Evolutionary conservation across 2,888 invertebrate genomes (phyloP), one percentile per base, ranked within the genome.

Genomic region (Drosophila mulleri): DNA sequence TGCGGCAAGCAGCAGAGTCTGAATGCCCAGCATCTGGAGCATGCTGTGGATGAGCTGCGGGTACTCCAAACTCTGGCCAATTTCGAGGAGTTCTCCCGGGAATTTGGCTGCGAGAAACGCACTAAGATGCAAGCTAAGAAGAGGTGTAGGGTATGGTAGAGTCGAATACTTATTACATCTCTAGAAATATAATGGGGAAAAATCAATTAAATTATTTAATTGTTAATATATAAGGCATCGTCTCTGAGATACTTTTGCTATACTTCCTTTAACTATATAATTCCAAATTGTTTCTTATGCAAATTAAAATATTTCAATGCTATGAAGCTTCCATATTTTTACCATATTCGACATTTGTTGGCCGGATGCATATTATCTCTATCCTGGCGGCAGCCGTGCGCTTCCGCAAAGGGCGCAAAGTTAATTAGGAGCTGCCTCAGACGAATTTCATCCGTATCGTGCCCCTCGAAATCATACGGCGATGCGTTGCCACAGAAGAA

Each of bases 61-160:
- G 92, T 92, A 1, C 58, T 89, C 54, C 92, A 92, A 50, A 90
- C 92, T 0, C 35, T 92, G 70, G 92, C 88, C 39, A 91, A 92
- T 65, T 92, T 88, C 32, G 92, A 91, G 39, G 91, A 92, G 35
- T 92, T 92, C 58, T 88, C 92, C 0, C 64, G 75, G 0, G 90
- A 82, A 8, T 92, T 91, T 18, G 82, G 80, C 4, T 92, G 92
- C 56, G 89, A 91, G 29, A 72, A 76, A 29, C 88, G 85, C 11
- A 83, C 85, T 14, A 87, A 90, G 66, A 92, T 92, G 92, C 91
- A 92, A 64, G 89, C 91, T 3, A 73, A 77, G 20, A 75, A 88
- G 14, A 86, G 89, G 14, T 92, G 92, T 61, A 75, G 85, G 20
- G 6, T 39, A 16, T 92, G 92, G 91, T 92, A 78, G 18, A 20